Conservation (phyloP, 2,113 vertebrate species). For the Ibidorhyncha struthersii region DNA sequence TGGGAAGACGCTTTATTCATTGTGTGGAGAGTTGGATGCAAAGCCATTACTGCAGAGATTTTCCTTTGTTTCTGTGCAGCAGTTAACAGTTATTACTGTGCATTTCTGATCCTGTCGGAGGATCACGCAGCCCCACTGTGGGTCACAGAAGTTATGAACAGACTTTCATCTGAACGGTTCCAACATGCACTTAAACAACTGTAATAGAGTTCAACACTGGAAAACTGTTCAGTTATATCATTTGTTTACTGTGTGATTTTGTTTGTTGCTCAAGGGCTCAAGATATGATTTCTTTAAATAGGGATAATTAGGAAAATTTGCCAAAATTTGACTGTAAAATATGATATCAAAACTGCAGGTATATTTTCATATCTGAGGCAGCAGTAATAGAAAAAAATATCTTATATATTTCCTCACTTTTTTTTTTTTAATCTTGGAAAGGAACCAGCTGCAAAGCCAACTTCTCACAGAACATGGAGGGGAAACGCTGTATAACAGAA, state of each 20-base stretch:
- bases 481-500: neutral
- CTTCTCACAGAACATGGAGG: neutral
- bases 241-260: neutral
- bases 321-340: neutral
- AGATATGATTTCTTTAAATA: neutral
- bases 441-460: neutral
- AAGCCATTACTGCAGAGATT: neutral
- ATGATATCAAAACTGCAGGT: neutral
- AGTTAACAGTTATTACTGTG: slow-evolving; percentile 4
- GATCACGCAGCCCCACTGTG: neutral
- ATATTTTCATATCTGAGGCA: neutral
- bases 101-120: neutral
- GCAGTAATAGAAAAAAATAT: neutral
- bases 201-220: neutral
- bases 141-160: neutral
- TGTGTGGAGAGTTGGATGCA: neutral
- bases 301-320: neutral
- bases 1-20: neutral
- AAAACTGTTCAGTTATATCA: neutral
- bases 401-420: neutral
- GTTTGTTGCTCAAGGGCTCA: neutral
- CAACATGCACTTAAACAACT: neutral
- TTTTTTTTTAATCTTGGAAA: neutral
- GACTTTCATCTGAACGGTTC: neutral
- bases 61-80: neutral